These are phyloP conservation scores for Stomatorhinus ivindoensis DNA, from an alignment of 2,113 vertebrate genomes.

Conservation along the genomic window DNA sequence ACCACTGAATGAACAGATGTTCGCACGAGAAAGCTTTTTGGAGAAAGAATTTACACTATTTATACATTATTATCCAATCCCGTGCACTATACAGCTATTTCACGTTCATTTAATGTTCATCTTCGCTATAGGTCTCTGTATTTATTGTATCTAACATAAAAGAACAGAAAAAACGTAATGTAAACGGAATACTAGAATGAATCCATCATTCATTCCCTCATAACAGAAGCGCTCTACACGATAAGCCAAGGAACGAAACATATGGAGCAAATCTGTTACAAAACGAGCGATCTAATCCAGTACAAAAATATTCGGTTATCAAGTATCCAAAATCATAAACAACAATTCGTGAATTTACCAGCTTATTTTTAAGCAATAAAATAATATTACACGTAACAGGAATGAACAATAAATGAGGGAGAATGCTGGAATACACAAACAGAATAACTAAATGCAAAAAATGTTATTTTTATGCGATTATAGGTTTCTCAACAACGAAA, in stretches of 20 bases:
- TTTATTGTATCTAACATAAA: background rate
- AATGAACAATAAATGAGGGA: no score
- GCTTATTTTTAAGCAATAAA: constrained; percentile 36
- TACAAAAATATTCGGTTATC: constrained; percentile 59
- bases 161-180: background rate
- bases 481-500: background rate
- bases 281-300: constrained; percentile 54
- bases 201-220: background rate
- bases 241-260: background rate
- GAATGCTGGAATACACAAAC: background rate
- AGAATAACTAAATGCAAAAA: background rate
- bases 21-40: background rate
- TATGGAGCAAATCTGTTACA: constrained; percentile 23
- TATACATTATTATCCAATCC: background rate
- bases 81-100: background rate
- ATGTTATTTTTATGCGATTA: background rate
- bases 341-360: constrained; percentile 56
- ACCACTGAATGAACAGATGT: background rate
- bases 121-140: background rate
- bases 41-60: background rate
- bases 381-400: background rate
- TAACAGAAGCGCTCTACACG: background rate
- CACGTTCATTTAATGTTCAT: background rate
- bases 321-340: constrained; percentile 59
- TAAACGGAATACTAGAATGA: background rate